Conservation (phyloP, 2,888 invertebrate genomes). For the Meiosimyza platycephala region DNA sequence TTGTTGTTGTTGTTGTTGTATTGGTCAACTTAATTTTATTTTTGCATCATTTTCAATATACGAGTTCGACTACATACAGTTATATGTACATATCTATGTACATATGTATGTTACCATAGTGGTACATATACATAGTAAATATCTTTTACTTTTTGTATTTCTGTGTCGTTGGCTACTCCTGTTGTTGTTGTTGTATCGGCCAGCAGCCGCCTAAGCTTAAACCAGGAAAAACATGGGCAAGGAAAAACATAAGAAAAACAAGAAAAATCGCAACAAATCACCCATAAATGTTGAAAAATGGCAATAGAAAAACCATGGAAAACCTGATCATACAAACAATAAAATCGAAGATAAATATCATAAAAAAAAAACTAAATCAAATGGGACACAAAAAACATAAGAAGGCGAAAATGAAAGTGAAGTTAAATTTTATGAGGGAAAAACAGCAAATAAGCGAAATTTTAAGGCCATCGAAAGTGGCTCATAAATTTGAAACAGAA, state of each 20-base stretch:
- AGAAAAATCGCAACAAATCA: slow-evolving; percentile 8
- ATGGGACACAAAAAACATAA: not conserved
- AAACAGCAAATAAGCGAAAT: no score
- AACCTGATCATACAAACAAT: slow-evolving; percentile 19
- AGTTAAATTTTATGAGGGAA: not conserved
- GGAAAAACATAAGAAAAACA: slow-evolving; percentile 27
- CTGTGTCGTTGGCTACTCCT: not conserved
- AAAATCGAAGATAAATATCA: not conserved
- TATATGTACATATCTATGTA: no score
- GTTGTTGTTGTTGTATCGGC: slow-evolving; percentile 8
- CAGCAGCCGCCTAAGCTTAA: slow-evolving; percentile 16
- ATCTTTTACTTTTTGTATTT: no score
- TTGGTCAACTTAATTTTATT: slow-evolving; percentile 23
- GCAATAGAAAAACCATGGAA: slow-evolving; percentile 11
- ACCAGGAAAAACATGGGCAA: not conserved
- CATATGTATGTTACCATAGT: no score
- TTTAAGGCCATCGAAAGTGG: no score
- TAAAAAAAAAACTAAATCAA: not conserved
- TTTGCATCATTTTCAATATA: slow-evolving; percentile 11
- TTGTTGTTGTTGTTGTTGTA: slow-evolving; percentile 11
- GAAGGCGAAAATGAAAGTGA: slow-evolving; percentile 30
- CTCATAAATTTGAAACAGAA: no score
- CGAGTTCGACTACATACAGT: no score
- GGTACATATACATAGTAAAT: no score
- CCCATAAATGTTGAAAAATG: slow-evolving; percentile 14